Conservation (phyloP, 2,797 vertebrate genomes). For the Eremophila alpestris region DNA sequence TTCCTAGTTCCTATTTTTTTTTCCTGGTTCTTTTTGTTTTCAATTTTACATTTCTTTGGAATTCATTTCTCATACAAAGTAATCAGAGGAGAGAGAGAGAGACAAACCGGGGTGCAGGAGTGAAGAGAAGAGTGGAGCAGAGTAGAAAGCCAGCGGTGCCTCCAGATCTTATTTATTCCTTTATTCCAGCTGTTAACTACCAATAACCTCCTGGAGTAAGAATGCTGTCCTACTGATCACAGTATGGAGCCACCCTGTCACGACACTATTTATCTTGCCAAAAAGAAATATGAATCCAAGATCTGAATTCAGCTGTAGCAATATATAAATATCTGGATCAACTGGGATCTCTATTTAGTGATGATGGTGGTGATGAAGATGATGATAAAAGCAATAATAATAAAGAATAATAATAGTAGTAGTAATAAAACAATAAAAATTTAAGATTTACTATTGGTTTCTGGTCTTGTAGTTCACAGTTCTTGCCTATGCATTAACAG, state of each 20-base stretch:
- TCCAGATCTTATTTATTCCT: neutral
- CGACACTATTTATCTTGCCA: neutral
- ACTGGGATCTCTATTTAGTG: neutral
- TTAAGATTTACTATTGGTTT: neutral
- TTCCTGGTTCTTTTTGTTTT: neutral
- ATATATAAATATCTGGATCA: neutral
- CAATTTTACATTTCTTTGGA: neutral
- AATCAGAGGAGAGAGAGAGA: neutral
- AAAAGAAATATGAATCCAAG: neutral
- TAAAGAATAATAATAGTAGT: neutral
- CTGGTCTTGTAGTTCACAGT: neutral
- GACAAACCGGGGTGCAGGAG: neutral
- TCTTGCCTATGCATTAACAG: neutral
- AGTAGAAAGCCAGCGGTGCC: neutral
- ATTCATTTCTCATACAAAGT: neutral
- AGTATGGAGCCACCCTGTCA: neutral
- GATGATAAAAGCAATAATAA: neutral
- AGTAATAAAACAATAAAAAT: neutral
- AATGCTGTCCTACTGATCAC: neutral
- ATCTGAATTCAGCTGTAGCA: neutral
- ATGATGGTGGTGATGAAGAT: neutral
- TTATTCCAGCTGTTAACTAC: neutral
- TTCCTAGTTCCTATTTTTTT: neutral
- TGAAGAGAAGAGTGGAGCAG: neutral
- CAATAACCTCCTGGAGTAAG: neutral